These are phyloP conservation scores for Andrena fulva DNA, from an alignment of 2,888 invertebrate species.

Conservation along the genomic window DNA sequence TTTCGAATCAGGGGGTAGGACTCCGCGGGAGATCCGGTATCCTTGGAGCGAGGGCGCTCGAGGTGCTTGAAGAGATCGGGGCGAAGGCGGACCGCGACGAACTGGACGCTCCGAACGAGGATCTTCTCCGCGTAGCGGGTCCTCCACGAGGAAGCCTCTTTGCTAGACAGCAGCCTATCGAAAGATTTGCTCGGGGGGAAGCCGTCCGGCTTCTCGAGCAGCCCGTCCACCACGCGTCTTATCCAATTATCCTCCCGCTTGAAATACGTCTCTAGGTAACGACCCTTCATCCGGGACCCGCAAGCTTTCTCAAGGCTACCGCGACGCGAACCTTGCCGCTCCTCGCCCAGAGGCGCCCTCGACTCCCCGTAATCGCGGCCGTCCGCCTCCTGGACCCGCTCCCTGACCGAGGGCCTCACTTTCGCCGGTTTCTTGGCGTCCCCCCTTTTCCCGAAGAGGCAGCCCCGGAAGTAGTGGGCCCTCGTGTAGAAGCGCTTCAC, in stretches of 20 bases:
- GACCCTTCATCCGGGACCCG: constrained; percentile 48
- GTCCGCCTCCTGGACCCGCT: constrained; percentile 13
- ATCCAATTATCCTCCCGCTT: constrained; percentile 50
- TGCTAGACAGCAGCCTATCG: constrained; percentile 6
- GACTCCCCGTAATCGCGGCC: background rate
- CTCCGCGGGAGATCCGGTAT: background rate
- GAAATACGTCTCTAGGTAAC: constrained; percentile 58
- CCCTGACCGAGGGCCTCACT: constrained; percentile 27
- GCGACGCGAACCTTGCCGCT: constrained; percentile 21
- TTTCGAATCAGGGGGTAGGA: constrained; percentile 7
- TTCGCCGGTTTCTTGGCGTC: constrained; percentile 32
- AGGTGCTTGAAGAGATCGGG: constrained; percentile 19
- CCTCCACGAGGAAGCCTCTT: constrained; percentile 26
- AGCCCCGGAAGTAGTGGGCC: constrained; percentile 48
- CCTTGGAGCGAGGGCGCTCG: background rate
- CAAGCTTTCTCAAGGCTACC: constrained; percentile 15
- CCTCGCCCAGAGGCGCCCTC: background rate
- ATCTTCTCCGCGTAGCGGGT: constrained; percentile 62
- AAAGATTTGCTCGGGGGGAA: constrained; percentile 1
- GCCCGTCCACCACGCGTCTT: constrained; percentile 19
- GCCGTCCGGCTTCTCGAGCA: constrained; percentile 29
- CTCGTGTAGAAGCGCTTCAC: constrained; percentile 33
- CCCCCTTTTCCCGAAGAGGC: constrained; percentile 22
- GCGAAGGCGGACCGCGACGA: constrained; percentile 33
- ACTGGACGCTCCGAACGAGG: constrained; percentile 32